Evolutionary conservation across 2,113 vertebrate genomes (phyloP), one percentile per base, ranked within the genome.

Genomic region (Himantopus leucocephalus): DNA sequence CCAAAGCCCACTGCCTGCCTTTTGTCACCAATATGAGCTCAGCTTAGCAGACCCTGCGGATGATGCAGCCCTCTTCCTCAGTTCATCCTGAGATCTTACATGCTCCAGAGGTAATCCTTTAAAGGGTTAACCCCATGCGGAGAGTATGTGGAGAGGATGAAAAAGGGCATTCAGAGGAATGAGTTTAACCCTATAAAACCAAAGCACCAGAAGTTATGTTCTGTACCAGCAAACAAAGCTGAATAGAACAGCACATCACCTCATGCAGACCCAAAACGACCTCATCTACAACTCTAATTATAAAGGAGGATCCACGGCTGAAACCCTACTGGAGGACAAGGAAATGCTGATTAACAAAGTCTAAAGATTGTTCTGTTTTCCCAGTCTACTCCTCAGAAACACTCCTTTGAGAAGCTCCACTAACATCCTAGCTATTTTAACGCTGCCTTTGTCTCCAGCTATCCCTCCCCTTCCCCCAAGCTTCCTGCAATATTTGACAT

Each of bases 401-500:
- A 80, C 47, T n/a, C 4, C 1, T 50, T 50, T 84, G 71, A 83
- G 72, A 18, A 91, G 39, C 50, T 72, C n/a, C 73, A 63, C 32
- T 80, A 60, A 92, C 34, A 71, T 53, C 27, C 37, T 67, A 62
- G 41, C 70, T 94, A 47, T 86, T 88, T 91, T 84, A 91, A 79
- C 55, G 67, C n/a, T 1, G 24, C 35, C 81, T 91, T 94, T 88
- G 77, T 91, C 91, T 96, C 70, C 48, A 78, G 70, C 66, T 53
- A 62, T 90, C 43, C 52, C n/a, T 85, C 37, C 90, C 63, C 78
- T 91, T 89, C 90, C 88, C 88, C 70, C 73, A 93, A 83, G 94
- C 66, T 80, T 78, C 90, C 58, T 71, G 70, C 92, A 96, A 7
- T 90, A 92, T 95, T 87, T 94, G 94, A 95, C 79, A 88, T 95